These are phyloP conservation scores for Orgyia antiqua DNA, from an alignment of 2,888 invertebrate species.

Conservation along the genomic window DNA sequence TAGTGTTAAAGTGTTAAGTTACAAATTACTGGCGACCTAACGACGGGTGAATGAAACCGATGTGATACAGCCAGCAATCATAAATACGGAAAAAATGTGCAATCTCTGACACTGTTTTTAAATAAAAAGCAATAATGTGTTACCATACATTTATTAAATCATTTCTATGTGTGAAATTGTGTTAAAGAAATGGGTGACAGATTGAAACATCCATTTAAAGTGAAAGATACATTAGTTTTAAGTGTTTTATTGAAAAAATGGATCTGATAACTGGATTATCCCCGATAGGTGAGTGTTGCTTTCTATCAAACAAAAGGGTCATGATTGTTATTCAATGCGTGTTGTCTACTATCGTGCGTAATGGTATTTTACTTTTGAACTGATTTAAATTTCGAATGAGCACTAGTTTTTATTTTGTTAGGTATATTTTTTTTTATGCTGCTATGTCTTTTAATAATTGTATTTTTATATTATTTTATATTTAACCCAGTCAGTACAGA, in stretches of 20 bases:
- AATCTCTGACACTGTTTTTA: conserved; percentile 39
- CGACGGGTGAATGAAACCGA: conserved; percentile 36
- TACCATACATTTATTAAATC: conserved; percentile 16
- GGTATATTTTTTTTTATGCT: too few relatives aligned
- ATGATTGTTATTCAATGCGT: conserved; percentile 19
- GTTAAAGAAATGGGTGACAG: conserved; percentile 70
- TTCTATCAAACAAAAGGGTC: conserved; percentile 26
- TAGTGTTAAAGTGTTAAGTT: conserved; percentile 6
- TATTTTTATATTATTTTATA: too few relatives aligned
- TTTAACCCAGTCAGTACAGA: too few relatives aligned
- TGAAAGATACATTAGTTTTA: conserved; percentile 51
- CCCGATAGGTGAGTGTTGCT: conserved; percentile 54
- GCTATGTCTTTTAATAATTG: too few relatives aligned
- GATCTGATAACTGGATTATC: conserved; percentile 64
- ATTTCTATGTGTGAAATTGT: conserved; percentile 37
- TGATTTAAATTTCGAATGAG: too few relatives aligned
- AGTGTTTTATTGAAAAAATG: conserved; percentile 49
- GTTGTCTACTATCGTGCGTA: conserved; percentile 21
- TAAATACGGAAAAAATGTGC: conserved; percentile 56
- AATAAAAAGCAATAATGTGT: conserved; percentile 28
- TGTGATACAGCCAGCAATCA: conserved; percentile 32
- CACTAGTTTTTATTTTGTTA: too few relatives aligned
- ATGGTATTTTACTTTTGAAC: too few relatives aligned
- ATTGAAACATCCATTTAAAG: conserved; percentile 64
- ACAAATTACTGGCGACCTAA: conserved; percentile 16